Evolutionary conservation across 2,797 vertebrate species (phyloP).

Genomic region (Rhinella marina): DNA sequence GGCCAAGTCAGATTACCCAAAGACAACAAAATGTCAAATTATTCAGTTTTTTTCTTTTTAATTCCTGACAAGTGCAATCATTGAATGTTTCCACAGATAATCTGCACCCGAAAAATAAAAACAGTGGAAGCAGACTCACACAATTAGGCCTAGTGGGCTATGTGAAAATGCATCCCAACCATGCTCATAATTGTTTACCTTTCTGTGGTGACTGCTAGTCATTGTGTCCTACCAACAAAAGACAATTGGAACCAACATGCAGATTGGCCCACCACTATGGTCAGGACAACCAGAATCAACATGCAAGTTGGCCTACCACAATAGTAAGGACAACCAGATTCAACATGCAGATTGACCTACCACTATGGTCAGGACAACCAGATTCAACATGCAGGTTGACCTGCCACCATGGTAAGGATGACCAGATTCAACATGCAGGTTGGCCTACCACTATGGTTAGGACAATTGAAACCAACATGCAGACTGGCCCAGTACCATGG

Average conservation of each 20-base stretch:
- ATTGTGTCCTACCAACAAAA: not conserved
- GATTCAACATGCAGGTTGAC: not conserved
- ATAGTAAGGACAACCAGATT: not conserved
- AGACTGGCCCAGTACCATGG: not conserved
- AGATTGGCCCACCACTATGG: not conserved
- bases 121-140: not conserved
- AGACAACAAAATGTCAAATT: conserved; percentile 28
- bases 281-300: too few relatives aligned
- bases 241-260: not conserved
- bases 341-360: not conserved
- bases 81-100: not conserved
- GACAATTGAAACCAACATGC: too few relatives aligned
- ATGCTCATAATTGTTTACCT: not conserved
- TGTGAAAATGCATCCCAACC: not conserved
- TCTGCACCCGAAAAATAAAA: not conserved
- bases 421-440: too few relatives aligned
- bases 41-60: not conserved
- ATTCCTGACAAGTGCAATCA: not conserved
- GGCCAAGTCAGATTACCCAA: not conserved
- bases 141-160: not conserved
- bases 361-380: not conserved
- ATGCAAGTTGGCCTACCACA: not conserved
- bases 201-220: not conserved
- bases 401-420: not conserved
- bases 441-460: too few relatives aligned